Evolutionary conservation across 2,113 vertebrate genomes (phyloP), one percentile per base, ranked within the genome.

Genomic region (Gadus macrocephalus): DNA sequence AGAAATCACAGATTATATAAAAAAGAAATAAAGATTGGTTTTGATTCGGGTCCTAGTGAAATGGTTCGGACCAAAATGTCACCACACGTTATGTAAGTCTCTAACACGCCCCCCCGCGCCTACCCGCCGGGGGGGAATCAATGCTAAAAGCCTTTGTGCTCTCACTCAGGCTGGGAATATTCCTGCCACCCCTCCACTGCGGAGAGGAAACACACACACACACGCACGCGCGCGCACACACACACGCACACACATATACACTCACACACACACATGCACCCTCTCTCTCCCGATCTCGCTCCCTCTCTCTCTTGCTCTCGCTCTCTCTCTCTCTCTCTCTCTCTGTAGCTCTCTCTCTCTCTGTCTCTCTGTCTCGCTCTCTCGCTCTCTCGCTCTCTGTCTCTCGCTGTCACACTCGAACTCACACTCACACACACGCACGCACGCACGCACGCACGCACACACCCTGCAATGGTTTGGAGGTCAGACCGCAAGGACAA

Each of bases 61-160:
- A 49, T 49, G 8, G 42, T 49, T 49, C 9, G 42, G 9, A 49
- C 42, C 42, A 11, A 49, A 49, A 49, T 14, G 8, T 14, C 42
- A 20, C 69, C 55, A 58, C 62, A 15, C 62, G 74, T 22, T 55
- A 78, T 70, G 28, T 28, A 71, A 71, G 75, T 11, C 25, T 65
- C 72, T 31, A 71, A 71, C 74, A 69, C 64, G 49, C 58, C 66
- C 49, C 74, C 72, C 19, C 74, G 53, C 69, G 22, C 60, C 62
- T 16, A 27, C 53, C 66, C 42, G 56, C 70, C 68, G 69, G 79
- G 71, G 69, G 82, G 78, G 74, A 87, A 90, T 90, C 89, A 77
- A 90, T 91, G 86, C 87, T 90, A 90, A 91, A 91, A 90, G 88
- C 85, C 78, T 86, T 85, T 88, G 83, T 83, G 78, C 81, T 77